phyloP scores from a whole-genome alignment of 2,888 invertebrate species.

The Pheosia tremula region DNA sequence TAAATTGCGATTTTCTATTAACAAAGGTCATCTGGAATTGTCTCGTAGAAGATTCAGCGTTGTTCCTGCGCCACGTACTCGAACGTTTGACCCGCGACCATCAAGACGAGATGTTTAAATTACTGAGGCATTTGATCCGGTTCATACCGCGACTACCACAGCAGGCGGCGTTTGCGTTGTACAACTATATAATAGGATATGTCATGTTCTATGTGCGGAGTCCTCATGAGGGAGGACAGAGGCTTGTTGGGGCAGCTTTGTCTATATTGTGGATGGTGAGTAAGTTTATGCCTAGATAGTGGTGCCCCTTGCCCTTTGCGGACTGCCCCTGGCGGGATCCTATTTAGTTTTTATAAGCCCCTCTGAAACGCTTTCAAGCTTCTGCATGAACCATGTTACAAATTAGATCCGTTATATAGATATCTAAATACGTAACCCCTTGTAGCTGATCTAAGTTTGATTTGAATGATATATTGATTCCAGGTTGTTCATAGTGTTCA shows the following conservation, averaged over 20 bases:
- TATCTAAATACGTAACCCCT: background rate
- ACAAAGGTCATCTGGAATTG: slow-evolving; percentile 97
- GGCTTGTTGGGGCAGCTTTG: slow-evolving; percentile 96
- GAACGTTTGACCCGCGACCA: slow-evolving; percentile 97
- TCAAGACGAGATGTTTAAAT: slow-evolving; percentile 97
- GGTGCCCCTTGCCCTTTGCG: no score
- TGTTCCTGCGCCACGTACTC: slow-evolving; percentile 97
- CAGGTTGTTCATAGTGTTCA: slow-evolving; percentile 99
- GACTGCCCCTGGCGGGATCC: no score
- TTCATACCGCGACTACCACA: slow-evolving; percentile 97
- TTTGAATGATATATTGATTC: slow-evolving; percentile 34
- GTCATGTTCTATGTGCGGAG: slow-evolving; percentile 99
- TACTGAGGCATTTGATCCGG: slow-evolving; percentile 95
- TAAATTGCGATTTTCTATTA: background rate
- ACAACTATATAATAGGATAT: slow-evolving; percentile 99
- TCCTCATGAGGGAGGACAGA: slow-evolving; percentile 97
- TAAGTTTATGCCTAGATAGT: slow-evolving; percentile 20
- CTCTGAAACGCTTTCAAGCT: no score
- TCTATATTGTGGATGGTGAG: slow-evolving; percentile 99
- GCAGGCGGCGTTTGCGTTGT: slow-evolving; percentile 98
- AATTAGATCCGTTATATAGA: background rate
- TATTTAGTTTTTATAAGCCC: background rate
- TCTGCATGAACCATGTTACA: no score
- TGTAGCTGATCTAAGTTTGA: background rate
- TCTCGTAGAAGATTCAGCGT: slow-evolving; percentile 97